Conservation (phyloP, 2,888 invertebrate genomes). For the Cepaea hortensis region DNA sequence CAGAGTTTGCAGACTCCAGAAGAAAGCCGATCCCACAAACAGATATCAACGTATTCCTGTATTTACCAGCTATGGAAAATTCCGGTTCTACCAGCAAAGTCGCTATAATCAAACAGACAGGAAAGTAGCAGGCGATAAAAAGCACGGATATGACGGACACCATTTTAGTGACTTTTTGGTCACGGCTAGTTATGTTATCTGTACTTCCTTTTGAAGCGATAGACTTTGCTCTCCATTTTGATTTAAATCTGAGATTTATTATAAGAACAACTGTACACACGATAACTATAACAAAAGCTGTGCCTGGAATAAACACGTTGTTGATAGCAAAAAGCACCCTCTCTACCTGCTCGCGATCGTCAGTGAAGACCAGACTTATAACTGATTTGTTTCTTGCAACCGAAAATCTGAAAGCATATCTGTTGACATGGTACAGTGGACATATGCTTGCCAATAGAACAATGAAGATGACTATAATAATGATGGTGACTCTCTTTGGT, state of each 20-base stretch:
- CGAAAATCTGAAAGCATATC: not conserved
- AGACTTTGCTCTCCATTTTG: not conserved
- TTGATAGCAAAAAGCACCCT: not conserved
- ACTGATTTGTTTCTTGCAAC: constrained; percentile 8
- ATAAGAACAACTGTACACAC: not conserved
- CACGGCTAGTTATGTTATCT: not conserved
- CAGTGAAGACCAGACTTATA: not conserved
- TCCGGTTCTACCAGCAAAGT: not conserved
- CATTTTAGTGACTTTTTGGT: constrained; percentile 35
- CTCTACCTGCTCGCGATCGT: not conserved
- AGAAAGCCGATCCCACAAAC: not conserved
- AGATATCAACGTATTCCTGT: not conserved
- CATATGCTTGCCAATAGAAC: not conserved
- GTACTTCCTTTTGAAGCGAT: not conserved
- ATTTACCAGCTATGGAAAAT: not conserved
- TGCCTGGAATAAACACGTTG: constrained; percentile 15
- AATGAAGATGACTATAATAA: not conserved
- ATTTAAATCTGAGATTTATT: not conserved
- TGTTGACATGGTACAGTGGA: not conserved
- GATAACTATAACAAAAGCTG: not conserved
- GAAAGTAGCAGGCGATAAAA: constrained; percentile 9
- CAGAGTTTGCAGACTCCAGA: not conserved
- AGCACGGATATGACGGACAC: constrained; percentile 13
- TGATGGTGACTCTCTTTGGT: not conserved
- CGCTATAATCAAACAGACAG: not conserved